Conservation (phyloP, 2,113 vertebrate species). For the Phycodurus eques region DNA sequence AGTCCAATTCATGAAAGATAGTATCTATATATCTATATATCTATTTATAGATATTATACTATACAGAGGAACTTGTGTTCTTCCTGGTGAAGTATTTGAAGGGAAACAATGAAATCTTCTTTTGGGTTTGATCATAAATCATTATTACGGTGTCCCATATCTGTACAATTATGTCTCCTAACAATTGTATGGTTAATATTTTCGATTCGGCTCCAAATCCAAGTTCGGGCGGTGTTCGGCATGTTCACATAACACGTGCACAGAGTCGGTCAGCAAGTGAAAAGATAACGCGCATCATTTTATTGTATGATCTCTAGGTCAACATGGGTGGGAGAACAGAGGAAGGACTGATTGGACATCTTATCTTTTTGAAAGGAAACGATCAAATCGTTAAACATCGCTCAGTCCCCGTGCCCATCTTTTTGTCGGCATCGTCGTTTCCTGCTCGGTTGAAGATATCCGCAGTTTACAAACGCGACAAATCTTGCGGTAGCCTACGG, state of each 20-base stretch:
- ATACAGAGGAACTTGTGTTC: no score
- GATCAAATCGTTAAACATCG: background rate
- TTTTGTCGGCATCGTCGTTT: constrained; percentile 5
- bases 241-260: background rate
- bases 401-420: constrained; percentile 34
- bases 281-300: constrained; percentile 7
- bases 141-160: no score
- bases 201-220: no score
- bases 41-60: no score
- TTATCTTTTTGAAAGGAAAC: constrained; percentile 39
- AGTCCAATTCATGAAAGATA: no score
- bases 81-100: no score
- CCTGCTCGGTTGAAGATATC: background rate
- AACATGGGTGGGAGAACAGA: constrained; percentile 6
- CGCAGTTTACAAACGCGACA: background rate
- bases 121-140: no score
- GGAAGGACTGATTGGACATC: constrained; percentile 9
- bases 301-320: background rate
- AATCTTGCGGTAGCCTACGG: background rate
- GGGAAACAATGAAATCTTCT: no score
- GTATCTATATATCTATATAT: no score
- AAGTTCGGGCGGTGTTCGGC: no score
- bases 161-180: no score
- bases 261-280: background rate
- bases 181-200: no score